Evolutionary conservation across 2,888 invertebrate genomes (phyloP).

Genomic region (Drosophila gaucha): DNA sequence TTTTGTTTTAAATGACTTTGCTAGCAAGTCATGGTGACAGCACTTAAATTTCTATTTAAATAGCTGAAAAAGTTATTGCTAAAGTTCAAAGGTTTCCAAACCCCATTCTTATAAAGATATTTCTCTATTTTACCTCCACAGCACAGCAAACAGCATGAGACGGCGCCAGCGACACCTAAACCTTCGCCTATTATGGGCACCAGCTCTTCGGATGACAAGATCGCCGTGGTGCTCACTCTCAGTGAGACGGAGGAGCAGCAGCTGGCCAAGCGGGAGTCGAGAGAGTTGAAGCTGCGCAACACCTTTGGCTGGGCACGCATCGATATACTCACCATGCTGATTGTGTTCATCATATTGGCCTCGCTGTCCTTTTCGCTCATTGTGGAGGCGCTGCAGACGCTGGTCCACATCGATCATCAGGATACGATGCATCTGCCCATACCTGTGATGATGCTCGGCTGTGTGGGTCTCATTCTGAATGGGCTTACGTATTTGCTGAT

Average conservation of each 20-base stretch:
- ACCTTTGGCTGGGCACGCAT: conserved; percentile 97
- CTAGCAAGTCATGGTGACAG: conserved; percentile 12
- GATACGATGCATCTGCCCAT: conserved; percentile 91
- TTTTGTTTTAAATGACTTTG: too few relatives aligned
- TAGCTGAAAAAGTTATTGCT: too few relatives aligned
- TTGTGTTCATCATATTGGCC: conserved; percentile 92
- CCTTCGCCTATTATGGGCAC: conserved; percentile 3
- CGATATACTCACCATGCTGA: conserved; percentile 93
- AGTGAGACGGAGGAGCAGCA: conserved; percentile 62
- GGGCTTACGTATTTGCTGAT: conserved; percentile 92
- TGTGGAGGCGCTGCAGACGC: conserved; percentile 92
- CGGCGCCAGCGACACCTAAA: background rate
- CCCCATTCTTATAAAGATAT: background rate
- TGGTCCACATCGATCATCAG: conserved; percentile 90
- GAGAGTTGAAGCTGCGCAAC: conserved; percentile 89
- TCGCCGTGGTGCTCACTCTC: conserved; percentile 54
- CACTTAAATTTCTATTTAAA: background rate
- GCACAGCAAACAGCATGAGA: conserved; percentile 77
- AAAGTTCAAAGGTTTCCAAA: too few relatives aligned
- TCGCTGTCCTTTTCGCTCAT: conserved; percentile 93
- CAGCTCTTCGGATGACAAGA: conserved; percentile 42
- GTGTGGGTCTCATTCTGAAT: conserved; percentile 90
- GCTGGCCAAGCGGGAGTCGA: conserved; percentile 81
- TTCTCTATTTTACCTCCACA: conserved; percentile 13
- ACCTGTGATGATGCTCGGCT: conserved; percentile 90